These are phyloP conservation scores for Clarias gariepinus DNA, from an alignment of 2,113 vertebrate species.

Conservation along the genomic window DNA sequence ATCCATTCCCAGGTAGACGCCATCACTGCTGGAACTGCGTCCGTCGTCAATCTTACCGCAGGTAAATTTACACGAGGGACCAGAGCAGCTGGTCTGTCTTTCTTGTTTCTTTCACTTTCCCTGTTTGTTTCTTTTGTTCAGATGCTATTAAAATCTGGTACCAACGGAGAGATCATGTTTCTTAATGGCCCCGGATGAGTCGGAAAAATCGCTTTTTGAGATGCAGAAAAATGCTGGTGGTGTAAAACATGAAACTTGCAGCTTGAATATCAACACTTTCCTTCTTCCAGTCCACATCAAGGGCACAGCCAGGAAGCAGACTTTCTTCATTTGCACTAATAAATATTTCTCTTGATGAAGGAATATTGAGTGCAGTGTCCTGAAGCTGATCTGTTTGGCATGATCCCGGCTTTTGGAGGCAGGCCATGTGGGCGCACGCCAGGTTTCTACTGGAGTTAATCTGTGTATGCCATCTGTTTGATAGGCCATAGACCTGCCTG, in stretches of 20 bases:
- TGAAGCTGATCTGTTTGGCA: slow-evolving; percentile 50
- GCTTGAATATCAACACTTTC: slow-evolving; percentile 40
- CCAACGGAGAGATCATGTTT: slow-evolving; percentile 21
- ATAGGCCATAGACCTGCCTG: slow-evolving; percentile 47
- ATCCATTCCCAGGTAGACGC: slow-evolving; percentile 99
- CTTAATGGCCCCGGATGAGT: neutral
- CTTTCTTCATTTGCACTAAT: slow-evolving; percentile 49
- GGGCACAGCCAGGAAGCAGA: slow-evolving; percentile 19
- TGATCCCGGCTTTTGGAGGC: slow-evolving; percentile 45
- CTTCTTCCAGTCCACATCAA: slow-evolving; percentile 40
- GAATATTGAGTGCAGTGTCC: slow-evolving; percentile 54
- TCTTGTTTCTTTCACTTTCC: slow-evolving; percentile 5
- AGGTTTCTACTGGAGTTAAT: slow-evolving; percentile 64
- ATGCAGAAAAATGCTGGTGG: slow-evolving; percentile 35
- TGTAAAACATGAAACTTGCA: slow-evolving; percentile 15
- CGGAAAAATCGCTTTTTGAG: slow-evolving; percentile 10
- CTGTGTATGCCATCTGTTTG: slow-evolving; percentile 68
- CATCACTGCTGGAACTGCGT: slow-evolving; percentile 97
- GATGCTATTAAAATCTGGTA: neutral
- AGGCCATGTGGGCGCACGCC: slow-evolving; percentile 52
- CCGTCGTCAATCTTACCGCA: slow-evolving; percentile 98
- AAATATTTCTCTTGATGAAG: slow-evolving; percentile 52
- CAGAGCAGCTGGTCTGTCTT: neutral
- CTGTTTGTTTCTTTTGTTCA: slow-evolving; percentile 3
- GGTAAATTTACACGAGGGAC: slow-evolving; percentile 72